phyloP scores from a whole-genome alignment of 1,140 invertebrate species.

The Eumeta japonica region DNA sequence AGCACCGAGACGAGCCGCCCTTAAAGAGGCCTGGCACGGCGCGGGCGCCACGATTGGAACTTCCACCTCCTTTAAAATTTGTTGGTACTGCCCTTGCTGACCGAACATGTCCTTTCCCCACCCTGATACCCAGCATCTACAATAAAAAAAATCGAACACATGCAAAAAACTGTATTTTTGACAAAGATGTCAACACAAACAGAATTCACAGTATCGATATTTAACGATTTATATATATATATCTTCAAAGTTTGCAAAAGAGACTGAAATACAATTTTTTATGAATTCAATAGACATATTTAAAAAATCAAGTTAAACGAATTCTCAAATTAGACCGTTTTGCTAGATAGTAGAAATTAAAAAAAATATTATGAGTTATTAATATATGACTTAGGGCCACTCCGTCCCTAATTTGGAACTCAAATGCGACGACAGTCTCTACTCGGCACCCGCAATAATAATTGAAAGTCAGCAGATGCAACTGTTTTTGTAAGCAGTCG shows the following conservation, averaged over 20 bases:
- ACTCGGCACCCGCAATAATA: too few relatives aligned
- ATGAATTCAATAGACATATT: background rate
- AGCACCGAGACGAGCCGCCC: conserved; percentile 65
- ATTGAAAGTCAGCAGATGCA: too few relatives aligned
- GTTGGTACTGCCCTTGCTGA: conserved; percentile 62
- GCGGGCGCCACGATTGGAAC: conserved; percentile 64
- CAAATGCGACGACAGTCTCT: too few relatives aligned
- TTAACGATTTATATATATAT: too few relatives aligned
- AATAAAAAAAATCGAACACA: conserved; percentile 8
- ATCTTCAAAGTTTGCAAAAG: too few relatives aligned
- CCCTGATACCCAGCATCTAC: conserved; percentile 76
- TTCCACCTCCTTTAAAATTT: conserved; percentile 68
- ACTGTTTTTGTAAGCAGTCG: too few relatives aligned
- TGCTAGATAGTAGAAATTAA: too few relatives aligned
- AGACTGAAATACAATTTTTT: conserved; percentile 9
- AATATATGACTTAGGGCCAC: too few relatives aligned
- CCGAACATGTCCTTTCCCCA: conserved; percentile 81
- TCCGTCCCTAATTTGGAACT: too few relatives aligned
- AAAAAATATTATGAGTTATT: too few relatives aligned
- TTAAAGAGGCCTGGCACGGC: conserved; percentile 64
- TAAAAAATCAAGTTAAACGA: background rate
- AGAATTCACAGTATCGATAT: background rate
- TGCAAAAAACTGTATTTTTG: background rate
- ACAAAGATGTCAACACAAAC: too few relatives aligned
- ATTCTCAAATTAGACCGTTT: too few relatives aligned